Evolutionary conservation across 2,888 invertebrate genomes (phyloP), one percentile per base, ranked within the genome.

Genomic region (Sphaerophoria taeniata): DNA sequence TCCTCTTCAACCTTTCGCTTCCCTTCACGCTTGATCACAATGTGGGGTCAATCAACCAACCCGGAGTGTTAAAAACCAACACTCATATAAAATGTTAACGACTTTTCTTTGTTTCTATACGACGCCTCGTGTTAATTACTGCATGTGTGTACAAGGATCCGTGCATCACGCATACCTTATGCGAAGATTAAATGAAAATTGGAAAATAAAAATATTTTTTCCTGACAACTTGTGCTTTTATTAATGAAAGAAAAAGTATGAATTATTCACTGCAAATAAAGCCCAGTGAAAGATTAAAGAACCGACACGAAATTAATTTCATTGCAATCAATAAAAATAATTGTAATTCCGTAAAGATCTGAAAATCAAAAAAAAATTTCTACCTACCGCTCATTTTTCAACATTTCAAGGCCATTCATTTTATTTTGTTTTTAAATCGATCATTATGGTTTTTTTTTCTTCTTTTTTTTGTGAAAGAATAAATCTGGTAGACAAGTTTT

Each of bases 61-160:
- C 0, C 12, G 12, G 39, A 60, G 60, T 60, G 39, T 60, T 12
- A 2, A 58, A 16, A 58, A 2, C 58, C 58, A 58, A 58, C 56
- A 58, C 7, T n/a, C 33, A 51, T 9, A 51, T 24, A 43, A 39
- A 49, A 49, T 61, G 3, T 76, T n/a, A 51, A 53, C 67, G 31
- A 36, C 9, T 55, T 45, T 45, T 14, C 31, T 34, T 55, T 55
- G 49, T 55, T 71, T 65, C 45, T 63, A 75, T 81, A n/a, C n/a
- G 45, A 53, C 1, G 36, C 72, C 67, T 39, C 82, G 82, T 78
- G 77, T 73, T 78, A 82, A 78, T 82, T 78, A 82, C 77, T 77
- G 78, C 78, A 77, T 73, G 69, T 24, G 67, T 53, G n/a, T n/a
- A n/a, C n/a, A 77, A 73, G 78, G 73, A 73, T 36, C 73, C 82